These are phyloP conservation scores for Diceros bicornis DNA, from an alignment of 2,797 vertebrate genomes.

Conservation along the genomic window DNA sequence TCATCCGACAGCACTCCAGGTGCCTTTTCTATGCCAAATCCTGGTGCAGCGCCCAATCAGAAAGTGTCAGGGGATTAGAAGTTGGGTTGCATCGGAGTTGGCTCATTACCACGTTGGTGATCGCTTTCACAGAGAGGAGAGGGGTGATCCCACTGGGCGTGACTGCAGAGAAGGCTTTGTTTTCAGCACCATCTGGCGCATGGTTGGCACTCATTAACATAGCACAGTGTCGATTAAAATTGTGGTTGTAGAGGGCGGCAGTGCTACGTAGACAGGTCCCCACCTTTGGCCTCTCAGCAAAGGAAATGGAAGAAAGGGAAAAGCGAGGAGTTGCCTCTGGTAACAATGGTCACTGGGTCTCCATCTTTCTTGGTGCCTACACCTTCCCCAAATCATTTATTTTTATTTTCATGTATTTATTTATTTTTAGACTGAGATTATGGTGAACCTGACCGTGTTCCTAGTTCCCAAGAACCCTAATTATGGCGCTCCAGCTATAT, in stretches of 20 bases:
- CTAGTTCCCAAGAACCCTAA: background rate
- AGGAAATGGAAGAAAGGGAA: slow-evolving; percentile 47
- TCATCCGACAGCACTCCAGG: slow-evolving; percentile 86
- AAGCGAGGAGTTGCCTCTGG: background rate
- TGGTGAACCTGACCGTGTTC: background rate
- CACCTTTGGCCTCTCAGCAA: slow-evolving; percentile 70
- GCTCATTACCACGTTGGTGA: slow-evolving; percentile 85
- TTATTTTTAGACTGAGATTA: background rate
- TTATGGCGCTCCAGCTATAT: background rate
- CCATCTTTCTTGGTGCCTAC: background rate
- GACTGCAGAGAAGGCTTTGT: slow-evolving; percentile 84
- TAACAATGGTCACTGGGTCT: background rate
- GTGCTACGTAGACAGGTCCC: slow-evolving; percentile 57
- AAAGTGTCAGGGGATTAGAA: slow-evolving; percentile 83
- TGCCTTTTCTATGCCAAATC: slow-evolving; percentile 86
- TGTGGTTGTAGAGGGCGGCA: slow-evolving; percentile 73
- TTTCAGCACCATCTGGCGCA: slow-evolving; percentile 85
- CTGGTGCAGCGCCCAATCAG: slow-evolving; percentile 84
- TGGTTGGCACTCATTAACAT: slow-evolving; percentile 85
- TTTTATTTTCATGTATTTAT: background rate
- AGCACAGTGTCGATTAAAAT: slow-evolving; percentile 83
- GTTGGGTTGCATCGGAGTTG: slow-evolving; percentile 84
- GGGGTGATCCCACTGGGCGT: slow-evolving; percentile 83
- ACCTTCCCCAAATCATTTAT: background rate
- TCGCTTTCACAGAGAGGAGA: slow-evolving; percentile 81